Evolutionary conservation across 2,113 vertebrate genomes (phyloP), one percentile per base, ranked within the genome.

Genomic region (Stegastes partitus): DNA sequence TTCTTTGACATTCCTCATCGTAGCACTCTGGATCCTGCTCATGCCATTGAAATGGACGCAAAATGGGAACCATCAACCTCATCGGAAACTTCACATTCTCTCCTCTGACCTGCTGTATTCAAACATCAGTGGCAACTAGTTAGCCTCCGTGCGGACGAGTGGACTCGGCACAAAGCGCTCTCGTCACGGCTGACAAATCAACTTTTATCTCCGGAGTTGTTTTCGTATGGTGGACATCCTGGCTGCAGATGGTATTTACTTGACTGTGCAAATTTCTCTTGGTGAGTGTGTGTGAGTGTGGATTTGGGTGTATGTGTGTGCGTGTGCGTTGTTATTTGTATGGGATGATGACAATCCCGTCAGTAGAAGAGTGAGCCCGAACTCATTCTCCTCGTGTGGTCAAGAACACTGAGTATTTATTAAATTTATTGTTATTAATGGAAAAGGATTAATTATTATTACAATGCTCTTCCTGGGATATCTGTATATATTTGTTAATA

Each of bases 391-490:
- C 85, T 82, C 56, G 86, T 93, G 91, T 92, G 82, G 83, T 89
- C 89, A 91, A 86, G 86, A 93, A 93, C 90, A 89, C 89, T 90
- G 91, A 92, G 89, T 95, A 95, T 95, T 95, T 95, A 95, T 95
- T 94, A 87, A 92, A 93, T 93, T 90, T 88, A 93, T 94, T 94
- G 88, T 94, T 93, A 93, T 90, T 87, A 92, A 92, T 79, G 86
- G 82, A 80, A 92, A 86, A 85, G 68, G 69, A 72, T 74, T 85
- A 25, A 89, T 92, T 75, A 80, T 92, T 61, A 83, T 88, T 86
- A 74, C 74, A 19, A 75, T 66, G 61, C 81, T 90, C 76, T 88
- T 89, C 83, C 82, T 65, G 74, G 83, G 82, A 75, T 89, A 78
- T 93, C 65, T 91, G 89, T 93, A 90, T 84, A 88, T 93, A 89